Evolutionary conservation across 2,888 invertebrate genomes (phyloP), one percentile per base, ranked within the genome.

Genomic region (Dusona sp.): DNA sequence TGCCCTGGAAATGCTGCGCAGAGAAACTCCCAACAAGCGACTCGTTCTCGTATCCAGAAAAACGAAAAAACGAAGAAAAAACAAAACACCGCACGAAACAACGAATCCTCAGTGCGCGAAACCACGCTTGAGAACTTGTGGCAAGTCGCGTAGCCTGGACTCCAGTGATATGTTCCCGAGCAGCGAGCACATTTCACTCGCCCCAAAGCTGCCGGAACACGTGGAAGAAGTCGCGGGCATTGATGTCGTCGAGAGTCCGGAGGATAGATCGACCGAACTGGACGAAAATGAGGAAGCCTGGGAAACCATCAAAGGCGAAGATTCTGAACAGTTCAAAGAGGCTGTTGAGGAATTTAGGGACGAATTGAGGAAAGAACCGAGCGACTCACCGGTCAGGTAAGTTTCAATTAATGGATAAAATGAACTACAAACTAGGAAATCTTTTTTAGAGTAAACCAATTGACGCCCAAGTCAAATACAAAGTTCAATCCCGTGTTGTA

Each of bases 91-190:
- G 54, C 89, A 91, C 22, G 92, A 92, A 33, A 87, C 90, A n/a
- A 87, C 90, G 29, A 90, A 90, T 67, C 89, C 91, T 64, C 91
- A 92, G 83, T 87, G 90, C 83, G 85, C 90, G 19, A 91, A 92
- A 19, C 96, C 96, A 0, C 95, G 95, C 84, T 94, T 97, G 67
- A 96, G 96, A 84, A 96, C 96, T 88, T 97, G 97, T 90, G 97
- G 97, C 0, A 97, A 97, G 93, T 98, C 98, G 0, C 97, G 97
- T 90, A 98, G 98, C 91, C 95, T 98, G 61, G 98, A 98, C 93
- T 98, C 98, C 0, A 97, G 97, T 90, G 98, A 98, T 92, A 95
- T 98, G 90, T 95, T 97, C 70, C 95, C 96, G 8, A 95, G 95
- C 48, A 95, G 94, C 54, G 95, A 95, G 75, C 93, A 93, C 16